Evolutionary conservation across 2,113 vertebrate species (phyloP), one percentile per base, ranked within the genome.

Genomic region (Ochotona princeps): DNA sequence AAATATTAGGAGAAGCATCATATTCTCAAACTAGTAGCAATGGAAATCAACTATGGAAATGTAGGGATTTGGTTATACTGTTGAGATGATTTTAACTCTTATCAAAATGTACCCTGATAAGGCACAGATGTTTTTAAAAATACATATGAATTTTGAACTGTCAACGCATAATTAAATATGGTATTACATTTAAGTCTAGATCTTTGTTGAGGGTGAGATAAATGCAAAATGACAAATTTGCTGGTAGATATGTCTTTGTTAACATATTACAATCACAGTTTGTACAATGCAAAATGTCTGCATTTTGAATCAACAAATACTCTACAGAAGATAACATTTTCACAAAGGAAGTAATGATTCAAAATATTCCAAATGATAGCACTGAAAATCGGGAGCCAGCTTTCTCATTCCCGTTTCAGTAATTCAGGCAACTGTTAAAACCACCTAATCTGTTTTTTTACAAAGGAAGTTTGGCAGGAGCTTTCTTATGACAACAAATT

Each of bases 401-500:
- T 72, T 84, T 95, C 83, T 82, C 72, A 21, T 47, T 73, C 84
- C 30, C 75, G n/a, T 83, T 91, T 96, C 94, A 93, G 47, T 92
- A 93, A 87, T 75, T 61, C 18, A 94, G 83, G 87, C 47, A 95
- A 95, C 87, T 95, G 70, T 95, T 91, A 92, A 94, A 92, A 93
- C 87, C 89, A 95, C 83, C 86, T 92, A 91, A 92, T 91, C 63
- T 89, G 57, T 82, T 92, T 95, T 96, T 95, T 94, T 75, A 90
- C 75, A 93, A 83, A 92, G 86, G 61, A 95, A 80, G 72, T 92
- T 95, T 97, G 96, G 94, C 93, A 96, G 92, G 32, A 94, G 89
- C 25, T 93, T 94, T 95, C 89, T 65, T 81, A 49, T 63, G 3
- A 92, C 80, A 96, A 95, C 72, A 94, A 86, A 95, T 97, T 96